phyloP scores from a whole-genome alignment of 1,140 invertebrate species.

The Apocrypta bakeri region DNA sequence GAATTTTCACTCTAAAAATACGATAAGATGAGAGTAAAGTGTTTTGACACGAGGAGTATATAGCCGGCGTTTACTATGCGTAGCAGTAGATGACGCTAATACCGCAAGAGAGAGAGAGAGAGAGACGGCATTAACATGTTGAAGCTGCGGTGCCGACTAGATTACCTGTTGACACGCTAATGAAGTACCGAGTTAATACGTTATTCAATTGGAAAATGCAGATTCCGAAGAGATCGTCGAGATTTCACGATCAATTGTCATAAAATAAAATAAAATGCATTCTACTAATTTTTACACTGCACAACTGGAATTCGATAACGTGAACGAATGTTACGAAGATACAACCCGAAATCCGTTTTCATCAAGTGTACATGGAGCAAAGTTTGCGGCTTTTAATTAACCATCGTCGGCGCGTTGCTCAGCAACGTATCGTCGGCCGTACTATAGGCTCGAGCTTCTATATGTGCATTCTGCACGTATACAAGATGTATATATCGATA shows the following conservation, averaged over 20 bases:
- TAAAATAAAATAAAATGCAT: no score
- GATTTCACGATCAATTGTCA: no score
- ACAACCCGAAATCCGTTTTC: no score
- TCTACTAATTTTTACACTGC: no score
- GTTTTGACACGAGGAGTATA: background rate
- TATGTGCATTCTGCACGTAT: background rate
- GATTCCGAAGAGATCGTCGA: no score
- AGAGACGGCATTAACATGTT: background rate
- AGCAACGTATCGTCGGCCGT: background rate
- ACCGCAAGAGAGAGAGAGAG: no score
- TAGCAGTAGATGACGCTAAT: background rate
- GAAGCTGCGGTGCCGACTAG: background rate
- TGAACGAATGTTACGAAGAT: no score
- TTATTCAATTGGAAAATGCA: background rate
- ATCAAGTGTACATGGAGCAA: background rate
- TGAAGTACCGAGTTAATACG: background rate
- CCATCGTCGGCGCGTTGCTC: background rate
- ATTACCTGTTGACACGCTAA: background rate
- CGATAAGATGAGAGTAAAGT: background rate
- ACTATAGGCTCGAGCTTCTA: background rate
- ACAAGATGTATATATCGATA: background rate
- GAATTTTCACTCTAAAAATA: background rate
- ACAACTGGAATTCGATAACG: no score
- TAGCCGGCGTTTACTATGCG: background rate
- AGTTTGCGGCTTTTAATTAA: conserved; percentile 35